A percentile compares a stretch with the other conserved stretches of the same genome.
Evolutionary conservation across 2,797 vertebrate genomes (phyloP).

Genomic region (Mus spretus): DNA sequence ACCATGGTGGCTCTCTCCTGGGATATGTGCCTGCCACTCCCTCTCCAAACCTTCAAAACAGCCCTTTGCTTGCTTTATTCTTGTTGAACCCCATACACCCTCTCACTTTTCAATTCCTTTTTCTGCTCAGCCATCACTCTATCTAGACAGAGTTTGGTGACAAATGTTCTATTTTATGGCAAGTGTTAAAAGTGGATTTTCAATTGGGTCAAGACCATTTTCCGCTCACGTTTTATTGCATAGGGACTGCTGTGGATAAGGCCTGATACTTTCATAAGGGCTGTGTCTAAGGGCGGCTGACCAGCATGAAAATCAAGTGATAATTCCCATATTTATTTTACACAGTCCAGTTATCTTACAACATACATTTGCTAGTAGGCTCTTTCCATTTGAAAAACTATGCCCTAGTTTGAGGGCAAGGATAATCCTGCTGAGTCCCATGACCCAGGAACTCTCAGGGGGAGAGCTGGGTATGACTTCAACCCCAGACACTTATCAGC

Average conservation of each 20-base stretch:
- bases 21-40: too few species aligned
- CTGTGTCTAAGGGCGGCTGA: not conserved
- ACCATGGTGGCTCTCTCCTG: not conserved
- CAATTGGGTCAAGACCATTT: not conserved
- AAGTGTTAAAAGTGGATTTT: not conserved
- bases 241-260: not conserved
- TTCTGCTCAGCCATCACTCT: not conserved
- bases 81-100: rapidly evolving
- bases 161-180: not conserved
- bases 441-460: not conserved
- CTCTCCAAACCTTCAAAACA: not conserved
- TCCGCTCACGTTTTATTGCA: not conserved
- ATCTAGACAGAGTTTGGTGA: not conserved
- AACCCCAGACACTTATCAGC: not conserved
- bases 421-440: not conserved
- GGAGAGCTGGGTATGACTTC: not conserved
- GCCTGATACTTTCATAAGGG: not conserved
- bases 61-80: not conserved
- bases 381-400: not conserved
- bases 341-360: not conserved
- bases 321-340: not conserved
- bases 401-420: rapidly evolving
- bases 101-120: not conserved
- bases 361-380: not conserved
- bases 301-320: not conserved